Percentiles rank a stretch among this genome's conserved stretches.
phyloP scores from a whole-genome alignment of 2,797 vertebrate genomes.

The Aulostomus chinensis region DNA sequence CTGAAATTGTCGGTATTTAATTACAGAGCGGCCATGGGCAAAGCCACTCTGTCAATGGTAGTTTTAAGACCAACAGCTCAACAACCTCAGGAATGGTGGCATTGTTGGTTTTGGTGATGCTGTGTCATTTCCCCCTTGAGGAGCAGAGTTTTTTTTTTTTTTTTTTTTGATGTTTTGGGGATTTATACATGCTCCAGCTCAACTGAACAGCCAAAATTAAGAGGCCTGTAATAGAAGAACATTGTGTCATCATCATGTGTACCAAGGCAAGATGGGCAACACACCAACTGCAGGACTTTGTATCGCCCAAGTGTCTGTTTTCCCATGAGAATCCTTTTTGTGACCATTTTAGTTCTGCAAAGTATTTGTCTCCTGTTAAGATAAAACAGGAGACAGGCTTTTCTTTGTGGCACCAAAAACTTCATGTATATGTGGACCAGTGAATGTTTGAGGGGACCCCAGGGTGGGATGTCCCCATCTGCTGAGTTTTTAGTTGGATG shows the following conservation, averaged over 20 bases:
- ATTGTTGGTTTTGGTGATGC: slow-evolving; percentile 52
- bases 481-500: background rate
- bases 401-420: background rate
- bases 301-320: slow-evolving; percentile 34
- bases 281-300: slow-evolving; percentile 34
- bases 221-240: background rate
- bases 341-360: slow-evolving; percentile 13
- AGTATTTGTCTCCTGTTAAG: too few species aligned
- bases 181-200: slow-evolving; percentile 19
- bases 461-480: slow-evolving; percentile 13
- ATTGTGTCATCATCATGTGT: slow-evolving; percentile 8
- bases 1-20: slow-evolving; percentile 58
- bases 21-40: slow-evolving; percentile 55
- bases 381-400: background rate
- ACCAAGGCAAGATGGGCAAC: slow-evolving; percentile 11
- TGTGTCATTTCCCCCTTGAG: slow-evolving; percentile 50
- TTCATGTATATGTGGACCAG: slow-evolving; percentile 10
- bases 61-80: slow-evolving; percentile 57
- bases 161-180: slow-evolving; percentile 32
- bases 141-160: slow-evolving; percentile 1
- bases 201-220: slow-evolving; percentile 14
- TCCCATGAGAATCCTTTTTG: slow-evolving; percentile 20
- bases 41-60: slow-evolving; percentile 51
- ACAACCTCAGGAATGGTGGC: slow-evolving; percentile 55
- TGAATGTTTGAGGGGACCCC: slow-evolving; percentile 14